These are phyloP conservation scores for Oscheius sp. DNA, from an alignment of 2,888 invertebrate species.

Conservation along the genomic window DNA sequence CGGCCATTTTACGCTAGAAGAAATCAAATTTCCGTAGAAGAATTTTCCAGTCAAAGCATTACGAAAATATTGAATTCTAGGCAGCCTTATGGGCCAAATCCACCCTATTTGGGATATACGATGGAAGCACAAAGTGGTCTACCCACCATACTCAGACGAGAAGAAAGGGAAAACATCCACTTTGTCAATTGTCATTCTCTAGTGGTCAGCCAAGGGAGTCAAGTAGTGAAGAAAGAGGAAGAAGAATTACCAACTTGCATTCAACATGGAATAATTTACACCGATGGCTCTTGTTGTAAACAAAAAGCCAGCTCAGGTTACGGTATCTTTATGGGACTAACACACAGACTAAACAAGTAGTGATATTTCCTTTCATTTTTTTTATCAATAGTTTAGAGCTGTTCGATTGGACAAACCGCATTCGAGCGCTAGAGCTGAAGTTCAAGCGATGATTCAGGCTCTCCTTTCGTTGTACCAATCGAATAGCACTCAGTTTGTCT, in stretches of 20 bases:
- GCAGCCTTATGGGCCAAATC: no score
- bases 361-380: neutral
- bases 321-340: slow-evolving; percentile 11
- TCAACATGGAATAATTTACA: neutral
- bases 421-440: slow-evolving; percentile 2
- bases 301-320: slow-evolving; percentile 1
- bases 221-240: neutral
- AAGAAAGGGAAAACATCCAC: no score
- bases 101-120: no score
- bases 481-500: neutral
- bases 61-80: no score
- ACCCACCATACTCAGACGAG: no score
- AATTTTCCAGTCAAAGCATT: no score
- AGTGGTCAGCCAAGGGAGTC: no score
- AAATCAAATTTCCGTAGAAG: no score
- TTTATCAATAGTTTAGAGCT: neutral
- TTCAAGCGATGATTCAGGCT: slow-evolving; percentile 10
- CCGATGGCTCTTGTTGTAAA: neutral
- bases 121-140: no score
- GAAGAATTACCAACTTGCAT: neutral
- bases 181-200: no score
- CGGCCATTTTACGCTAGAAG: no score
- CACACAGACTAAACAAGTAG: neutral
- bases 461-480: neutral
- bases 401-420: slow-evolving; percentile 2